Evolutionary conservation across 2,888 invertebrate genomes (phyloP), one percentile per base, ranked within the genome.

Genomic region (Embidobia sp.): DNA sequence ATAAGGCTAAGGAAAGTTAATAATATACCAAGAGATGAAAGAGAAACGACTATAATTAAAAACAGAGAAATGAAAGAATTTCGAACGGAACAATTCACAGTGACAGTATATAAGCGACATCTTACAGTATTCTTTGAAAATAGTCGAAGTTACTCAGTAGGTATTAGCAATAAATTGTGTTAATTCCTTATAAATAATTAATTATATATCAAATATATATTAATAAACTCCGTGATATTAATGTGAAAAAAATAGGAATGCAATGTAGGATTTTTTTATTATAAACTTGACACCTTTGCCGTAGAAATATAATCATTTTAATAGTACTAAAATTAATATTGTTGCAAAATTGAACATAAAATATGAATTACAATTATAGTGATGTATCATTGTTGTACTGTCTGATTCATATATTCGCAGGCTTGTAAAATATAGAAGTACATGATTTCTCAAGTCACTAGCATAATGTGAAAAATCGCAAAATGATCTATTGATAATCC

Each of bases 1-100:
- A 69, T 69, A 75, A 61, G 63, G 69, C 63, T 75, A 69, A 67
- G 75, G 75, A 75, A 75, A 75, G 75, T 75, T 75, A 66, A 69
- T 75, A 63, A 61, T 61, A 67, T 61, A 61, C 37, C 48, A 75
- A 63, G 59, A 67, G 61, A 74, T 59, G 74, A 67, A 74, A 67
- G 67, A 74, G 67, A 74, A 67, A 66, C 55, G 49, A 40, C 29
- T 67, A 6, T 22, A 74, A 74, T 57, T 66, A 64, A 64, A 73
- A 73, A 64, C 64, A 73, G 64, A 63, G 64, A 63, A 73, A 40
- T 55, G 63, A 64, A 64, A 73, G 69, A 51, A 59, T 42, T 49
- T 42, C 15, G 16, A 15, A 15, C 31, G 4, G 18, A 15, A 11
- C 22, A 4, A 16, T 35, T 40, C 16, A 6, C 15, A 13, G 8